Evolutionary conservation across 1,140 invertebrate genomes (phyloP).

Genomic region (Philopotamus ludificatus): DNA sequence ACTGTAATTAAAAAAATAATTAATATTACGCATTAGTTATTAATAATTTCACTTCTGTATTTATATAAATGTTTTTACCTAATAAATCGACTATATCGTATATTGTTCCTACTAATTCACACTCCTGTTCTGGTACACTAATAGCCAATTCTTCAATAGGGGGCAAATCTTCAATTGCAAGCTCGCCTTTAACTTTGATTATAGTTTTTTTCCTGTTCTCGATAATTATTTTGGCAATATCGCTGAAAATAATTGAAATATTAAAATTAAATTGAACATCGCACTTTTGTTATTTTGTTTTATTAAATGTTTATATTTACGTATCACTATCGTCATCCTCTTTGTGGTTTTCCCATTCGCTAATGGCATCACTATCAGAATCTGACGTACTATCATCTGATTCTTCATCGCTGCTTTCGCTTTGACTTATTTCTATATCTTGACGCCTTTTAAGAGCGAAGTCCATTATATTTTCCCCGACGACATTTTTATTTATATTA

Average conservation of each 20-base stretch:
- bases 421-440: constrained; percentile 43
- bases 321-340: constrained; percentile 31
- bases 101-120: constrained; percentile 72
- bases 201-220: background rate
- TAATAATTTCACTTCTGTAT: background rate
- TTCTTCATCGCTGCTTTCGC: constrained; percentile 51
- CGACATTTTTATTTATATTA: background rate
- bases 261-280: background rate
- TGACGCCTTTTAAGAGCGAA: constrained; percentile 22
- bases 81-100: constrained; percentile 69
- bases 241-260: background rate
- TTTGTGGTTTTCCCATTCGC: constrained; percentile 39
- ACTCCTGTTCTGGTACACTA: constrained; percentile 71
- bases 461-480: background rate
- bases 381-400: constrained; percentile 46
- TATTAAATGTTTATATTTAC: constrained; percentile 7
- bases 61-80: constrained; percentile 53
- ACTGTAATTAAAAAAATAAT: constrained; percentile 53
- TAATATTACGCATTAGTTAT: background rate
- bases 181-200: constrained; percentile 49
- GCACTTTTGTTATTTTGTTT: too few species aligned
- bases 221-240: background rate
- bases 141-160: constrained; percentile 83
- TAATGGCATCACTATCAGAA: constrained; percentile 43
- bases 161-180: constrained; percentile 69